Conservation (phyloP, 2,888 invertebrate genomes). For the Formica aserva region DNA sequence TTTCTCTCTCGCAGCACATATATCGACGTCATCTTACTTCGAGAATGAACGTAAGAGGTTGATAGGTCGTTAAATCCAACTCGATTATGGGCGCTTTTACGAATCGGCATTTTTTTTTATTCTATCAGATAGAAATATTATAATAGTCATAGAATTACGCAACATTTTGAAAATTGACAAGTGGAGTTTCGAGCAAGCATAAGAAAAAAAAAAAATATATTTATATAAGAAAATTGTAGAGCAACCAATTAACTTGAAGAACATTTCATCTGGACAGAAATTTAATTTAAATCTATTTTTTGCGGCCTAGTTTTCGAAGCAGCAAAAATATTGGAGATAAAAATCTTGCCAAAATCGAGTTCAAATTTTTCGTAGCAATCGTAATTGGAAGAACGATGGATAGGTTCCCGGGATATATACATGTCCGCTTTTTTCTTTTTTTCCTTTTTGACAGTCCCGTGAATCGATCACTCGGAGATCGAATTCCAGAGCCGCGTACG, state of each 20-base stretch:
- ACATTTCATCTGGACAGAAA: neutral
- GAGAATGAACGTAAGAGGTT: slow-evolving; percentile 65
- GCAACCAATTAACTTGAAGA: neutral
- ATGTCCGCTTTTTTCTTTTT: neutral
- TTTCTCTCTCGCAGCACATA: slow-evolving; percentile 45
- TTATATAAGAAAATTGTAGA: neutral
- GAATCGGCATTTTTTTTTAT: slow-evolving; percentile 63
- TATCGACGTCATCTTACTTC: slow-evolving; percentile 53
- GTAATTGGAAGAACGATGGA: neutral
- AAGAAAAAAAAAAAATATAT: neutral
- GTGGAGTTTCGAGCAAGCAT: neutral
- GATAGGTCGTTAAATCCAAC: slow-evolving; percentile 70
- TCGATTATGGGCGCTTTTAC: slow-evolving; percentile 67
- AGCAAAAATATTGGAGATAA: neutral
- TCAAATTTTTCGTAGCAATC: neutral
- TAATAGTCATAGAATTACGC: neutral
- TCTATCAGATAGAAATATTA: neutral
- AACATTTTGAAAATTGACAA: neutral
- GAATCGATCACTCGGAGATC: slow-evolving; percentile 72
- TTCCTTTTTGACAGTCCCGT: slow-evolving; percentile 22
- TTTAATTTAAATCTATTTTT: neutral
- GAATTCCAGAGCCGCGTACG: slow-evolving; percentile 65
- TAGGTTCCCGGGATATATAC: neutral
- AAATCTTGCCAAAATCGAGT: neutral
- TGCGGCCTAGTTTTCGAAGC: neutral